A percentile compares a stretch with the other conserved stretches of the same genome.
phyloP scores from a whole-genome alignment of 2,888 invertebrate genomes.

The Tenthredo mesomela region DNA sequence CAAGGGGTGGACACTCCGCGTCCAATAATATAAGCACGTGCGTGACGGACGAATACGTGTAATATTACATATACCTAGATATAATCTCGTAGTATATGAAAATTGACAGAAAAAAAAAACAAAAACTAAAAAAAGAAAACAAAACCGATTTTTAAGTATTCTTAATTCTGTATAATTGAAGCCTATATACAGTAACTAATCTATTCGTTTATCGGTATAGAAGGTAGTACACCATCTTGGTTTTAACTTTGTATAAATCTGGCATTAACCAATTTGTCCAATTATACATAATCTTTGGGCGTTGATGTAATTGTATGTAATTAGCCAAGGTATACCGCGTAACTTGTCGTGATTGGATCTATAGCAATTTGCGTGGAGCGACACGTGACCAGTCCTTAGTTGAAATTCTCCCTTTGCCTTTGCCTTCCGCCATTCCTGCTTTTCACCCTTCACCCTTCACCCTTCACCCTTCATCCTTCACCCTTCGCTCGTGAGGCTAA shows the following conservation, averaged over 20 bases:
- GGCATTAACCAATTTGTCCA: background rate
- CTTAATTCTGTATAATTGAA: too few species aligned
- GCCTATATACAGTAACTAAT: too few species aligned
- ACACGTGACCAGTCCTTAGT: constrained; percentile 8
- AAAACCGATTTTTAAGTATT: background rate
- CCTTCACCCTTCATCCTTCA: background rate
- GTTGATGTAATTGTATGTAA: constrained; percentile 1
- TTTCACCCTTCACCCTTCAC: background rate
- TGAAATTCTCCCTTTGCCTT: constrained; percentile 26
- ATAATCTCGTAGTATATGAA: background rate
- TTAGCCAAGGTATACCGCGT: background rate
- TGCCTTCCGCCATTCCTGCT: background rate
- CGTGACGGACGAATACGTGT: background rate
- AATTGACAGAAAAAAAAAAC: background rate
- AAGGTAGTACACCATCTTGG: background rate
- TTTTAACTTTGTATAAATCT: background rate
- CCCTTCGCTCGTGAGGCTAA: background rate
- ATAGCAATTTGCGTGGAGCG: background rate
- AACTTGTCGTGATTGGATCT: constrained; percentile 16
- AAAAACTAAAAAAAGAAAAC: background rate
- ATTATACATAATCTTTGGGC: background rate
- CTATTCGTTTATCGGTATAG: too few species aligned
- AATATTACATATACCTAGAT: background rate
- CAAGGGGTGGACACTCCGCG: constrained; percentile 20
- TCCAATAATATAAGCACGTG: background rate